Base-by-base conservation (phyloP, 2,888 invertebrate genomes). In the Pandemis heparana region DNA sequence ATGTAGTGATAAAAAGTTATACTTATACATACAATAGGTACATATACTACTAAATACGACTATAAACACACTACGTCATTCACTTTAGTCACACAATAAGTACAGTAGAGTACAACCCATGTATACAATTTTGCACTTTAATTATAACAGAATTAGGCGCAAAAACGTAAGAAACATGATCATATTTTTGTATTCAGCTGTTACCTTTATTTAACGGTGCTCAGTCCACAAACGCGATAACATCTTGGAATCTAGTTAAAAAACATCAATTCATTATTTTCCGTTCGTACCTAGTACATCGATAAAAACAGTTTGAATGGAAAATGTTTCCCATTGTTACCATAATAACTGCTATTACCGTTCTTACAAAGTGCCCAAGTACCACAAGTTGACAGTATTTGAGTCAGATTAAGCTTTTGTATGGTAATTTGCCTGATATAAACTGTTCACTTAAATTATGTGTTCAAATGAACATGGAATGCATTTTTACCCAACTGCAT, bases 321-420 rank as follows among this genome's bases (percentile, higher is more conserved):
- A 60, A 73, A 56, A 63, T 64, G 59, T 18, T 73, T 74, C 69
- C 70, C 74, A 74, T 74, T 70, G 60, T 74, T 74, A 70, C 64
- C 23, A 6, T 70, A 65, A 70, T 74, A 65, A 70, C 69, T 14
- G 60, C 18, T 6, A 67, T 72, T 67, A 72, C 56, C 38, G 72
- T 63, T 65, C 69, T 38, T 65, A 65, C 74, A 56, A 23, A 56
- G 23, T 56, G 12, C 56, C 51, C 18, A 18, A 12, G 56, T 53
- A 41, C 38, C 43, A 18, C 32, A 18, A 41, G 65, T 71, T 66
- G 71, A 41, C 70, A 59, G 39, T 12, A 53, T 60, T 59, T 23
- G 23, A 56, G 12, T 56, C 18, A 10, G 56, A 56, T 60, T 60
- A 38, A 18, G 60, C n/a, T n/a, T 18, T 60, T 60, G 60, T 60